Evolutionary conservation across 2,888 invertebrate genomes (phyloP).

Genomic region (Sclerodermus sp.): DNA sequence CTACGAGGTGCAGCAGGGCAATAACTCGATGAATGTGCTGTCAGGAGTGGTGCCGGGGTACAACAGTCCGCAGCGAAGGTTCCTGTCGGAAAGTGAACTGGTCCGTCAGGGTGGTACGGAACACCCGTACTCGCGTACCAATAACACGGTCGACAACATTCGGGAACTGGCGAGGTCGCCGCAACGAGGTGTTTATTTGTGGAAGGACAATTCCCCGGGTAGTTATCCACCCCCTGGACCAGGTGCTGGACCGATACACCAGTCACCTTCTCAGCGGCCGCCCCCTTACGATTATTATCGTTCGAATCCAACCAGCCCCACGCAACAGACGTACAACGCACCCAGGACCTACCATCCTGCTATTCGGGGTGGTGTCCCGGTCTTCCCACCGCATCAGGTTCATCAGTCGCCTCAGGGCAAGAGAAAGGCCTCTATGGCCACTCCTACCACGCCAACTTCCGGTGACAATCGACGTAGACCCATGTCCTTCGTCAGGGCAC

Average conservation of each 20-base stretch:
- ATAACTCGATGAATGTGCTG: constrained; percentile 40
- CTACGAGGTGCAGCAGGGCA: constrained; percentile 52
- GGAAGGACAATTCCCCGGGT: constrained; percentile 77
- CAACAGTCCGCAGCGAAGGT: constrained; percentile 61
- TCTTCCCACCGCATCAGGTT: constrained; percentile 66
- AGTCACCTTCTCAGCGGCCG: constrained; percentile 50
- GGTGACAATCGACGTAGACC: constrained; percentile 67
- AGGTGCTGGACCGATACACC: constrained; percentile 39
- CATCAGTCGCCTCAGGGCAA: constrained; percentile 51
- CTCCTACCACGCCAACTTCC: constrained; percentile 52
- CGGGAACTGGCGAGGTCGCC: constrained; percentile 86
- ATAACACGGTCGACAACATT: constrained; percentile 83
- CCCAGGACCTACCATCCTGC: constrained; percentile 65
- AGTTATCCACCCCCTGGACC: constrained; percentile 56
- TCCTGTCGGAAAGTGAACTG: constrained; percentile 75
- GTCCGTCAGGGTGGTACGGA: constrained; percentile 58
- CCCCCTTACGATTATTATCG: constrained; percentile 62
- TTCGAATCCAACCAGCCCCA: constrained; percentile 77
- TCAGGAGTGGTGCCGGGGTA: constrained; percentile 36
- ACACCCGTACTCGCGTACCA: constrained; percentile 69
- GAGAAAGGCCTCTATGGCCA: constrained; percentile 37
- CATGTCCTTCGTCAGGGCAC: constrained; percentile 85
- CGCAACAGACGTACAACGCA: constrained; percentile 57
- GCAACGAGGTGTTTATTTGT: constrained; percentile 78
- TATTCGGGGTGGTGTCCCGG: constrained; percentile 69